phyloP scores from a whole-genome alignment of 2,797 vertebrate genomes.

The Pristis pectinata region DNA sequence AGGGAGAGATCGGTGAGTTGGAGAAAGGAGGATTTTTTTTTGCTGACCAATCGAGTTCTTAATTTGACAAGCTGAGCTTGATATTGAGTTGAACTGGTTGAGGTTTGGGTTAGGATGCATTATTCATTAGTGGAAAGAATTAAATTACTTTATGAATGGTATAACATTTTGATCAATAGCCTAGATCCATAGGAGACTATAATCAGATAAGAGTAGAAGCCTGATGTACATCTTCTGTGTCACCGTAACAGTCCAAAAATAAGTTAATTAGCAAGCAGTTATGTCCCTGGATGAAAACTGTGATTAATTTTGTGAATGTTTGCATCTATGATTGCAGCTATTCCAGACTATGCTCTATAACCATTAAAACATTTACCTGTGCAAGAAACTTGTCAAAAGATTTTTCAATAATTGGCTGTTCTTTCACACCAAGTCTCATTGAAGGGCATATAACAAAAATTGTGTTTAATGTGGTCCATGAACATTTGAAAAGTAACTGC shows the following conservation, averaged over 20 bases:
- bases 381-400: neutral
- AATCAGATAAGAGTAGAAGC: neutral
- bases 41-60: neutral
- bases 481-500: neutral
- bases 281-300: neutral
- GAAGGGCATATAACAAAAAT: too few relatives aligned
- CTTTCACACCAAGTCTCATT: too few relatives aligned
- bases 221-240: neutral
- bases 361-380: neutral
- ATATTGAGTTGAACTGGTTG: neutral
- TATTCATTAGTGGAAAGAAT: neutral
- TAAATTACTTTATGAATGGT: neutral
- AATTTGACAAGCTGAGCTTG: neutral
- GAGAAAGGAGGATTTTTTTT: neutral
- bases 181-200: too few relatives aligned
- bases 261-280: neutral
- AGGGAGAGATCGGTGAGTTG: too few relatives aligned
- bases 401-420: neutral
- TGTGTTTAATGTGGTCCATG: neutral
- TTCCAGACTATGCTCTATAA: neutral
- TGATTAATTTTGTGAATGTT: neutral
- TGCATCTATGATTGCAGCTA: neutral
- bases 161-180: neutral
- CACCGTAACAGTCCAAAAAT: neutral
- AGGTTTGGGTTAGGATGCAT: neutral